Conservation (phyloP, 2,113 vertebrate species). For the Herpetotheres cachinnans region DNA sequence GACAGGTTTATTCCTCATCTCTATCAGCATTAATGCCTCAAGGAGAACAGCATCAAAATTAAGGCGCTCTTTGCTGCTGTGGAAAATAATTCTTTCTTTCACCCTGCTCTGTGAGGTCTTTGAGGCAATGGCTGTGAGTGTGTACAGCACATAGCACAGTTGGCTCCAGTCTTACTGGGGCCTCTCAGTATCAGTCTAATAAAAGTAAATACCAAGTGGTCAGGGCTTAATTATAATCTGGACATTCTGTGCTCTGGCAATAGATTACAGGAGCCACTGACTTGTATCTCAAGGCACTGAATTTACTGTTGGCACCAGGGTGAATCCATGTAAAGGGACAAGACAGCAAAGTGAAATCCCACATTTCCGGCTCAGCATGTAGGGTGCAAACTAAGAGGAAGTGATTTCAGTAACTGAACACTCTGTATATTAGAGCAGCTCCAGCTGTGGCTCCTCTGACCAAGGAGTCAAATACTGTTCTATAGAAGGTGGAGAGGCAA, state of each 20-base stretch:
- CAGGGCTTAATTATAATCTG: slow-evolving; percentile 20
- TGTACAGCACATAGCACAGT: not conserved
- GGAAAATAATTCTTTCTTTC: not conserved
- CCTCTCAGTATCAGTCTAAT: not conserved
- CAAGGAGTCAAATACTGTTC: not conserved
- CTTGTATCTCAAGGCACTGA: not conserved
- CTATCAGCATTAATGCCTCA: not conserved
- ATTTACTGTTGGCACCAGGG: not conserved
- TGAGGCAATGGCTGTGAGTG: not conserved
- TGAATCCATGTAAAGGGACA: not conserved
- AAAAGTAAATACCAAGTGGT: slow-evolving; percentile 15
- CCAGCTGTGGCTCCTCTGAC: not conserved
- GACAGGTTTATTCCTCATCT: slow-evolving; percentile 8
- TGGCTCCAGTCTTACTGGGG: not conserved
- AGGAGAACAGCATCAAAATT: not conserved
- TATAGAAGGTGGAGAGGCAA: not conserved
- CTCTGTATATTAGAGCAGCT: not conserved
- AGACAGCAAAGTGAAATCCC: not conserved
- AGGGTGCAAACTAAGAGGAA: not conserved
- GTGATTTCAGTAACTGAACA: not conserved
- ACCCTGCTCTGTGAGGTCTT: not conserved
- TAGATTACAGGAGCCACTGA: not conserved
- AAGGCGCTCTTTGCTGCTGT: not conserved
- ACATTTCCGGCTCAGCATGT: not conserved
- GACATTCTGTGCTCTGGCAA: not conserved